Conservation (phyloP, 1,140 invertebrate species). For the Brachionus rotundiformis region DNA sequence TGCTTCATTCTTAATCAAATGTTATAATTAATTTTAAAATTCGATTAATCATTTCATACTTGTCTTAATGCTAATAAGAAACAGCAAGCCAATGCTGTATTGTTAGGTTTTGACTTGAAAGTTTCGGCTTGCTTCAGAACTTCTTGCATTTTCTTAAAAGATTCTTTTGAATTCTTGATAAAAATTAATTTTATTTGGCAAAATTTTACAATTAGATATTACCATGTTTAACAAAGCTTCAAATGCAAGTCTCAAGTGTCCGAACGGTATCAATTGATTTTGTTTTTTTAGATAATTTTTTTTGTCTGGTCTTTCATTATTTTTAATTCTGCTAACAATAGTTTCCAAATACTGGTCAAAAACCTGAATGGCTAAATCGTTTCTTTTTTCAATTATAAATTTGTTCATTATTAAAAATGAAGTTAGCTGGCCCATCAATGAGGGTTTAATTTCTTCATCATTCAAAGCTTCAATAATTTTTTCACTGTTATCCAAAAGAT, state of each 20-base stretch:
- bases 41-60: not conserved
- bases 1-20: conserved; percentile 18
- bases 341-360: conserved; percentile 49
- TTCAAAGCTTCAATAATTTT: conserved; percentile 21
- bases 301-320: not conserved
- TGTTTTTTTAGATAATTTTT: conserved; percentile 18
- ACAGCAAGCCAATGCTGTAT: conserved; percentile 3
- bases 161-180: conserved; percentile 44
- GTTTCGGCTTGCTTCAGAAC: not conserved
- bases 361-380: not conserved
- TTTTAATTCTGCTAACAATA: not conserved
- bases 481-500: not conserved
- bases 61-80: conserved; percentile 31
- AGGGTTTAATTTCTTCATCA: not conserved
- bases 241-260: conserved; percentile 36
- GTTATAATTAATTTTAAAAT: not conserved
- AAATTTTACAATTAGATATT: no score
- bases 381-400: conserved; percentile 26
- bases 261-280: conserved; percentile 45
- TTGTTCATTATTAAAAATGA: conserved; percentile 41
- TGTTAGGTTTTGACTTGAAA: conserved; percentile 36
- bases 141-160: conserved; percentile 37
- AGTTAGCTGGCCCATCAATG: conserved; percentile 16
- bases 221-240: conserved; percentile 3
- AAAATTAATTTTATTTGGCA: not conserved